Conservation (phyloP, 1,140 invertebrate genomes). For the Tetramorium simillimum region DNA sequence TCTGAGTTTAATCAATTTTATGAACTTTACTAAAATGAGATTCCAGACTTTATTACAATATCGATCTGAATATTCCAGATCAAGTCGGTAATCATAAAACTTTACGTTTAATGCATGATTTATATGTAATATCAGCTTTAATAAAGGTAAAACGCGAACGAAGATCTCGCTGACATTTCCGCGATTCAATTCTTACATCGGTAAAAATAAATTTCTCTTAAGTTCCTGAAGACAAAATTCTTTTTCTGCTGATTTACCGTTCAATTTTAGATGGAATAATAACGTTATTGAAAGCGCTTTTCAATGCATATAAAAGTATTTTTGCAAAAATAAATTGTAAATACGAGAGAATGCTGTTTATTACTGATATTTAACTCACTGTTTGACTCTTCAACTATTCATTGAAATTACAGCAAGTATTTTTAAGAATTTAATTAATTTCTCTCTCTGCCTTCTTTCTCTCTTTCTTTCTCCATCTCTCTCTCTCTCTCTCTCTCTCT, state of each 20-base stretch:
- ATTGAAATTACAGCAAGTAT: neutral
- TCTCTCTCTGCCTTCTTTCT: neutral
- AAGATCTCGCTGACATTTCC: slow-evolving; percentile 17
- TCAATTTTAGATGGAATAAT: slow-evolving; percentile 20
- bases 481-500: neutral
- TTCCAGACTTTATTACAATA: slow-evolving; percentile 43
- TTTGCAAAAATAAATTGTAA: slow-evolving; percentile 12
- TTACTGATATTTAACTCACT: neutral
- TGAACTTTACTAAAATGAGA: slow-evolving; percentile 43
- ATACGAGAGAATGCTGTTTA: neutral
- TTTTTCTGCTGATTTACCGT: slow-evolving; percentile 44
- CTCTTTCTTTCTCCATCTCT: neutral
- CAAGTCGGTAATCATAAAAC: slow-evolving; percentile 40
- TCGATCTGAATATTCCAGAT: slow-evolving; percentile 38
- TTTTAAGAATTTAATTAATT: slow-evolving; percentile 24
- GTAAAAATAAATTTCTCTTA: slow-evolving; percentile 40
- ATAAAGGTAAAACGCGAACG: slow-evolving; percentile 38
- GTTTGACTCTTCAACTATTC: neutral
- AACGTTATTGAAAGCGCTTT: slow-evolving; percentile 15
- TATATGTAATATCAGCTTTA: slow-evolving; percentile 36
- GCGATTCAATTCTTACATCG: slow-evolving; percentile 19
- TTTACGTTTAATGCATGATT: slow-evolving; percentile 44
- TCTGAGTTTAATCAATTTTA: slow-evolving; percentile 55
- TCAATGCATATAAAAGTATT: slow-evolving; percentile 8
- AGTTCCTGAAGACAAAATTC: slow-evolving; percentile 4